A percentile compares a stretch with the other conserved stretches of the same genome.
These are phyloP conservation scores for Ailurus styani DNA, from an alignment of 2,113 vertebrate species.

Conservation along the genomic window DNA sequence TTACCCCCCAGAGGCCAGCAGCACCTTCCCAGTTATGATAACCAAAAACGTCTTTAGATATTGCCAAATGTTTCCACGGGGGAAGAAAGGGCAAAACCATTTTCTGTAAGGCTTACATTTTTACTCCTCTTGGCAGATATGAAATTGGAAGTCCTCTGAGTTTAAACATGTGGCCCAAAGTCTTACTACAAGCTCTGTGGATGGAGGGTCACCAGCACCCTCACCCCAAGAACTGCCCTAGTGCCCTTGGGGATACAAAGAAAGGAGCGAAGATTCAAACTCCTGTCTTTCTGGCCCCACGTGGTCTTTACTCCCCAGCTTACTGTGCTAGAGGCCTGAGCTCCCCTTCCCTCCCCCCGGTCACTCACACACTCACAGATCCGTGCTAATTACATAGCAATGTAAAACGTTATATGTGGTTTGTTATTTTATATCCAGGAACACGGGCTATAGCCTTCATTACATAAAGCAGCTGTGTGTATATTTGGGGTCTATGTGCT, in stretches of 20 bases:
- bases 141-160: not conserved
- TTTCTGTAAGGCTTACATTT: not conserved
- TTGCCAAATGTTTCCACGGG: not conserved
- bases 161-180: not conserved
- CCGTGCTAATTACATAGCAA: slow-evolving; percentile 70
- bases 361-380: slow-evolving; percentile 53
- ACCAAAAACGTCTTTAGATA: not conserved
- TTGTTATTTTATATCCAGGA: slow-evolving; percentile 76
- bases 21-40: not conserved
- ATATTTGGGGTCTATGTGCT: slow-evolving; percentile 70
- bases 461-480: slow-evolving; percentile 77
- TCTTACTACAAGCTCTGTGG: not conserved
- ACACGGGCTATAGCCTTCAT: slow-evolving; percentile 71
- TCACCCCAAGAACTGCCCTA: not conserved
- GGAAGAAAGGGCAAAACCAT: not conserved
- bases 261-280: no score
- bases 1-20: not conserved
- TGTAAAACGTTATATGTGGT: slow-evolving; percentile 74
- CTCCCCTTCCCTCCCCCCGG: not conserved
- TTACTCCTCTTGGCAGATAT: not conserved
- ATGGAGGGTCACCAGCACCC: not conserved
- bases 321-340: not conserved
- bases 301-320: not conserved
- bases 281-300: not conserved
- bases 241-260: not conserved